phyloP scores from a whole-genome alignment of 1,140 invertebrate species.

The Ganaspis sp. region DNA sequence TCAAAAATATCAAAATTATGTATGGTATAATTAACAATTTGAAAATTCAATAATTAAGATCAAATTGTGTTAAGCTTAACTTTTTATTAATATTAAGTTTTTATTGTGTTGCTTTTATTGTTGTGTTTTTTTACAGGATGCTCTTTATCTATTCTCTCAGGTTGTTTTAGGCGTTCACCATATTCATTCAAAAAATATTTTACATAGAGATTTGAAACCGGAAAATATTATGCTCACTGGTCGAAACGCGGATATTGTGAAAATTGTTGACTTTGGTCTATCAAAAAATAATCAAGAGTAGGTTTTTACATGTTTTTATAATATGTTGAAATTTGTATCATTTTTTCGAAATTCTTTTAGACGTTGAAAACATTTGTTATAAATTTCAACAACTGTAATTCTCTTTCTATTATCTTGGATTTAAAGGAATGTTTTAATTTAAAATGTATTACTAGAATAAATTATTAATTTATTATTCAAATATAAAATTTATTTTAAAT shows the following conservation, averaged over 20 bases:
- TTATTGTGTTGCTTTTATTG: constrained; percentile 31
- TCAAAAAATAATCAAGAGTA: constrained; percentile 79
- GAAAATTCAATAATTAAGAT: no score
- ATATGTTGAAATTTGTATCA: no score
- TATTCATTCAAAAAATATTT: constrained; percentile 83
- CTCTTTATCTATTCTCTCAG: constrained; percentile 79
- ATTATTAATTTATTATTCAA: no score
- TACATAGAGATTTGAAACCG: constrained; percentile 86
- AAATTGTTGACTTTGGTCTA: constrained; percentile 89
- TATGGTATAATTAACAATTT: no score
- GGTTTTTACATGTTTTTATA: constrained; percentile 39
- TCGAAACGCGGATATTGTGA: constrained; percentile 79
- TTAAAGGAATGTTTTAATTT: no score
- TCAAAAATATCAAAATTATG: no score
- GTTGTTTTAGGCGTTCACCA: constrained; percentile 84
- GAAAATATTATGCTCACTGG: constrained; percentile 86
- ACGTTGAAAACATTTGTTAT: neutral
- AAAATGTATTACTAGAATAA: no score
- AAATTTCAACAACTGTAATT: no score
- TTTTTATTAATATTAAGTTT: neutral
- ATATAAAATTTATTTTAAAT: no score
- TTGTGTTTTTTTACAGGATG: constrained; percentile 67
- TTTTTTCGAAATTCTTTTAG: neutral
- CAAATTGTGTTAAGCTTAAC: no score
- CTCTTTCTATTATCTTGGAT: no score